phyloP scores from a whole-genome alignment of 2,888 invertebrate genomes.

The Seira musarum region DNA sequence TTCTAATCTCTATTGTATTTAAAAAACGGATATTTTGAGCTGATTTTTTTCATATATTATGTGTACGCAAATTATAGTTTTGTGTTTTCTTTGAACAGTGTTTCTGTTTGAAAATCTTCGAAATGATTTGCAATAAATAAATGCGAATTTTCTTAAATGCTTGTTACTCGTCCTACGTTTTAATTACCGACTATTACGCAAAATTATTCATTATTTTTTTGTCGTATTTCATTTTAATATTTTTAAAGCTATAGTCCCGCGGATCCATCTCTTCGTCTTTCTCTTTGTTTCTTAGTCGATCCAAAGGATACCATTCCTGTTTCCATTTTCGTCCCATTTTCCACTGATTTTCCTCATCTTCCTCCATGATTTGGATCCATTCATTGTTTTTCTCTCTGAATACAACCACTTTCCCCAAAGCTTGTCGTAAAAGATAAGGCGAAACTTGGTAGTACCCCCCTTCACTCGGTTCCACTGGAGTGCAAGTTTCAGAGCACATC shows the following conservation, averaged over 20 bases:
- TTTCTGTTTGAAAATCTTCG: no score
- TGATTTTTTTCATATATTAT: no score
- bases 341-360: conserved; percentile 62
- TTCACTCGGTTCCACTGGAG: conserved; percentile 41
- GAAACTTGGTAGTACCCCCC: conserved; percentile 63
- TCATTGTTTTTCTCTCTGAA: conserved; percentile 49
- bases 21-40: no score
- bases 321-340: conserved; percentile 66
- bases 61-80: no score
- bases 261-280: background rate
- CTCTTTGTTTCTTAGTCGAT: background rate
- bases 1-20: no score
- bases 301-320: conserved; percentile 63
- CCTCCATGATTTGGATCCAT: conserved; percentile 33
- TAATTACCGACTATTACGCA: no score
- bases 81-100: no score
- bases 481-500: background rate
- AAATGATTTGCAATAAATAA: no score
- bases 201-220: background rate
- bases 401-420: conserved; percentile 43
- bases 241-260: background rate
- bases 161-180: no score
- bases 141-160: no score
- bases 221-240: background rate
- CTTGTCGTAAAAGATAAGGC: conserved; percentile 58